Conservation (phyloP, 1,140 invertebrate genomes). For the Forficula auricularia region DNA sequence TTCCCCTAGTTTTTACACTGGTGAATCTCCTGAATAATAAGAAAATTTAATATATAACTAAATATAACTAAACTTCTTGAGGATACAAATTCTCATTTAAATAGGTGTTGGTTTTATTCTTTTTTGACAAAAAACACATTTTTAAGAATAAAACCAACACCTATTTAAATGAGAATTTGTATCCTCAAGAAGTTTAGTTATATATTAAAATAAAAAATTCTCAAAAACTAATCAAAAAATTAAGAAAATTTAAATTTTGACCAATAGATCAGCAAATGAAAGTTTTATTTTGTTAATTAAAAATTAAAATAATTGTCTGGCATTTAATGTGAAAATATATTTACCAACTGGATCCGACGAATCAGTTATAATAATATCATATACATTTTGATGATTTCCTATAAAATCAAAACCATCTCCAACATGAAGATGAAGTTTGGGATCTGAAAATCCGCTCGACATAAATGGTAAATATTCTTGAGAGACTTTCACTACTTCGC, state of each 20-base stretch:
- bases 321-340: slow-evolving; percentile 2
- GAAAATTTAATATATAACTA: too few relatives aligned
- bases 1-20: too few relatives aligned
- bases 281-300: neutral
- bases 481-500: slow-evolving; percentile 74
- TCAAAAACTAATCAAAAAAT: neutral
- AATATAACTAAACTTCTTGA: too few relatives aligned
- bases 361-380: slow-evolving; percentile 97
- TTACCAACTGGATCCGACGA: slow-evolving; percentile 86
- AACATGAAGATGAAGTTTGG: slow-evolving; percentile 69
- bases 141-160: too few relatives aligned
- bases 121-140: too few relatives aligned
- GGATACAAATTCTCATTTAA: too few relatives aligned
- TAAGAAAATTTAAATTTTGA: too few relatives aligned
- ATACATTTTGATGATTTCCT: slow-evolving; percentile 64
- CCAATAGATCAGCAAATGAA: too few relatives aligned
- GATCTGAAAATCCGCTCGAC: slow-evolving; percentile 65
- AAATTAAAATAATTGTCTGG: neutral
- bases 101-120: too few relatives aligned
- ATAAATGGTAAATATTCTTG: slow-evolving; percentile 82
- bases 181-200: neutral
- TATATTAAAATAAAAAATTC: neutral
- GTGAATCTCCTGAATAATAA: too few relatives aligned
- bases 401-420: slow-evolving; percentile 93
- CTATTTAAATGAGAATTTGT: neutral